Evolutionary conservation across 2,113 vertebrate genomes (phyloP).

Genomic region (Corynorhinus townsendii): DNA sequence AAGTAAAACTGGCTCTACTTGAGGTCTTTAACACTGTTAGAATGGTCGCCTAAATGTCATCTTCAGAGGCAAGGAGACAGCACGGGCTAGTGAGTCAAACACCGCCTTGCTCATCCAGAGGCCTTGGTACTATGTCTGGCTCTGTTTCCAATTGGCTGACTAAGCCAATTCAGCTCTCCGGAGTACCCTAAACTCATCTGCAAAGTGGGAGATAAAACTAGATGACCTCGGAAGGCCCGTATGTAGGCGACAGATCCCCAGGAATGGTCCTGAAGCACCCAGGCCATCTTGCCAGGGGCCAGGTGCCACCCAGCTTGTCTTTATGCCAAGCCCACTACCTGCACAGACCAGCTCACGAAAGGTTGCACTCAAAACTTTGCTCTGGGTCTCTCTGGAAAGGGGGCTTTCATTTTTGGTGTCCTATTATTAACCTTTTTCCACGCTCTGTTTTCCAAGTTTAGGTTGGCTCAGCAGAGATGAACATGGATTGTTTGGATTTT

Average conservation of each 20-base stretch:
- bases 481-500: conserved; percentile 64
- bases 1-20: not conserved
- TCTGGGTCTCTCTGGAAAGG: not conserved
- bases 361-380: not conserved
- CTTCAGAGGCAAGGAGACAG: not conserved
- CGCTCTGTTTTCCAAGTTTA: conserved; percentile 68
- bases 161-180: not conserved
- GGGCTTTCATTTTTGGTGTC: conserved; percentile 44
- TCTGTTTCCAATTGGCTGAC: not conserved
- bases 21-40: not conserved
- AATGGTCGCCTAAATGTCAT: not conserved
- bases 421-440: conserved; percentile 64
- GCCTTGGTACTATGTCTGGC: not conserved
- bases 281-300: not conserved
- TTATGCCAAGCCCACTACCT: not conserved
- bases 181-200: not conserved
- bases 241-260: not conserved
- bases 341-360: not conserved
- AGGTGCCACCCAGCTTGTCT: not conserved
- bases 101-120: not conserved
- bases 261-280: not conserved
- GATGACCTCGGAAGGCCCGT: not conserved
- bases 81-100: not conserved
- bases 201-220: not conserved
- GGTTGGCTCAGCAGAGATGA: conserved; percentile 69